Base-by-base conservation (phyloP, 2,888 invertebrate species). In the Drosophila quinaria region DNA sequence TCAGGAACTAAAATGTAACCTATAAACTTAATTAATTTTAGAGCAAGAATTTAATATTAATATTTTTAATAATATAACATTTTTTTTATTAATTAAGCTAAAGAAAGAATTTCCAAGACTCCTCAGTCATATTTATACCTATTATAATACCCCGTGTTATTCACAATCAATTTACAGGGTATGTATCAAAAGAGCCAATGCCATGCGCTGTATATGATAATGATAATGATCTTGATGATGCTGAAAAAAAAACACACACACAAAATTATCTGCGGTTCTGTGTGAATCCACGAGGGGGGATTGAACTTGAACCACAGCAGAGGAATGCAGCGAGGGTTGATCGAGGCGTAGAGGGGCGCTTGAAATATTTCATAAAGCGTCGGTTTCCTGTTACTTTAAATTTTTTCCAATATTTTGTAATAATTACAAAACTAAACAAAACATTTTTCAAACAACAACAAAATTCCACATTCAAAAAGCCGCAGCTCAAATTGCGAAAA, bases 391-490 rank as follows among this genome's bases (percentile, higher is more conserved):
- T 46, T 37, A 58, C 52, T 68, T 67, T 46, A 60, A 71, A 50
- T 44, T 56, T 19, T 25, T 22, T n/a, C n/a, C n/a, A 15, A 44
- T 44, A 35, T 44, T 69, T 76, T 62, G 65, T 74, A 74, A 74
- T 69, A 78, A 76, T 76, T 71, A 71, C 65, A 73, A 78, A 76
- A 62, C 54, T 54, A 78, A 75, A 79, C 60, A 75, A 70, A 74
- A 70, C 51, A 47, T 63, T 67, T 59, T 58, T 37, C 35, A 37
- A 55, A 42, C 70, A 61, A 58, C 58, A 70, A 44, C 44, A 59
- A 58, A 55, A 19, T 46, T 42, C 22, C 37, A 37, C 39, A 25
- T 15, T 52, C 54, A 10, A 35, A 33, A 47, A 65, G 50, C 15
- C 70, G 49, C 70, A 74, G 47, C 52, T 70, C 54, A 46, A 75